These are phyloP conservation scores for Proales similis DNA, from an alignment of 1,140 invertebrate genomes.

Conservation along the genomic window DNA sequence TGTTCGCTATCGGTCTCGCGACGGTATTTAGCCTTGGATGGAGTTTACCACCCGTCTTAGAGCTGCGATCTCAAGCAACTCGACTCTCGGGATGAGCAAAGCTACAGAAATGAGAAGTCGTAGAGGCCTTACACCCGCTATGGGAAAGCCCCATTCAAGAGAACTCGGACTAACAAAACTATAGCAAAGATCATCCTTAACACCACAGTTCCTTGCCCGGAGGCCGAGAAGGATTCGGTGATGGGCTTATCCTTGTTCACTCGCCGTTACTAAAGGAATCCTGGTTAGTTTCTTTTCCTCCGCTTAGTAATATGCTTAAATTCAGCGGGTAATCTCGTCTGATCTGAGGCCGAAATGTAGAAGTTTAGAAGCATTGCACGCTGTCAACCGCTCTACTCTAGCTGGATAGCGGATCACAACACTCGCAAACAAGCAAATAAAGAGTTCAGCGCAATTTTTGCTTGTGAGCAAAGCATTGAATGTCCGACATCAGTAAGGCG, in stretches of 20 bases:
- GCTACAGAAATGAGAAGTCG: not conserved
- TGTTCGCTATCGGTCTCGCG: conserved; percentile 77
- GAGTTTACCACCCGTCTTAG: conserved; percentile 71
- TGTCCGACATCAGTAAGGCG: not conserved
- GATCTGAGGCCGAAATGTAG: conserved; percentile 61
- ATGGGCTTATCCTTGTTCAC: conserved; percentile 71
- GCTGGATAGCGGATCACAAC: not conserved
- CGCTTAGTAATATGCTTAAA: conserved; percentile 82
- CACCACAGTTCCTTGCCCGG: conserved; percentile 62
- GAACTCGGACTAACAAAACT: conserved; percentile 11
- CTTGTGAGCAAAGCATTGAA: not conserved
- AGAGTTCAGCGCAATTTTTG: conserved; percentile 7
- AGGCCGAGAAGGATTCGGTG: conserved; percentile 56
- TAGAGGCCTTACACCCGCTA: conserved; percentile 12
- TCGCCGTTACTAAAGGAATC: conserved; percentile 79
- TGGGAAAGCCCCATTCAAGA: conserved; percentile 26
- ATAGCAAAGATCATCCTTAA: conserved; percentile 55
- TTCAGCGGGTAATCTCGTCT: conserved; percentile 68
- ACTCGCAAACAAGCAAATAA: not conserved
- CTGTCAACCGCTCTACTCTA: not conserved
- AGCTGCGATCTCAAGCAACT: conserved; percentile 65
- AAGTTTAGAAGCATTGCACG: not conserved
- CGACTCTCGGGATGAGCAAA: conserved; percentile 4
- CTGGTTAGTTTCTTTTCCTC: conserved; percentile 84
- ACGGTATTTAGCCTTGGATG: conserved; percentile 76